Conservation (phyloP, 2,888 invertebrate species). For the Alcis repandata region DNA sequence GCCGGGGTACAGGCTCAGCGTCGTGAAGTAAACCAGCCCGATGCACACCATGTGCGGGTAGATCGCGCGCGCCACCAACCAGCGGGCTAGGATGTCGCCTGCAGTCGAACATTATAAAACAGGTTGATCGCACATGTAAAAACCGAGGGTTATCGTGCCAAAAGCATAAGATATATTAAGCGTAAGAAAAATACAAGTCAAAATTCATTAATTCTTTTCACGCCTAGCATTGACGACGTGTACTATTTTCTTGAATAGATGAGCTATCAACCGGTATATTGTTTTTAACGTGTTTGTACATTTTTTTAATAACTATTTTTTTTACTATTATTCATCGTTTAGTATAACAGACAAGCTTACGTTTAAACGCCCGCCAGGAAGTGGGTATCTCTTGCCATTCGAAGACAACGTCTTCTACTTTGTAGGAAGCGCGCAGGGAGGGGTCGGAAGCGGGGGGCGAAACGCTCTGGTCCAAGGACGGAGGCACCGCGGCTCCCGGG, state of each 20-base stretch:
- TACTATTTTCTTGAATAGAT: too few species aligned
- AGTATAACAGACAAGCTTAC: slow-evolving; percentile 64
- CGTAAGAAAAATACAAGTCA: too few species aligned
- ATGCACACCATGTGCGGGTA: slow-evolving; percentile 97
- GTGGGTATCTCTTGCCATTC: slow-evolving; percentile 85
- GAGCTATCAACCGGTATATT: too few species aligned
- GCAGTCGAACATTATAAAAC: slow-evolving; percentile 35
- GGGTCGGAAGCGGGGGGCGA: slow-evolving; percentile 66
- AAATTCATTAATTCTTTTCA: too few species aligned
- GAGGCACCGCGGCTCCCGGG: slow-evolving; percentile 55
- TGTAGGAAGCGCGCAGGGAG: slow-evolving; percentile 87
- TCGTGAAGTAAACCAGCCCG: slow-evolving; percentile 95
- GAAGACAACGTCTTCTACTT: slow-evolving; percentile 92
- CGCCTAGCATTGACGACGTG: too few species aligned
- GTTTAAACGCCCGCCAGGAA: slow-evolving; percentile 79
- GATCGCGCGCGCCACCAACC: slow-evolving; percentile 93
- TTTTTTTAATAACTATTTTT: too few species aligned
- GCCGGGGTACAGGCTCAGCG: slow-evolving; percentile 95
- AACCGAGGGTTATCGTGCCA: too few species aligned
- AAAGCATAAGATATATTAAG: too few species aligned
- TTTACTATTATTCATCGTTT: too few species aligned
- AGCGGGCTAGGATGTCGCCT: slow-evolving; percentile 91
- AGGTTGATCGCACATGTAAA: too few species aligned
- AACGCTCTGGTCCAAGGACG: slow-evolving; percentile 53
- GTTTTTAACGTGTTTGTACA: too few species aligned